A percentile compares a stretch with the other conserved stretches of the same genome.
Evolutionary conservation across 2,888 invertebrate species (phyloP).

Genomic region (Macrophya alboannulata): DNA sequence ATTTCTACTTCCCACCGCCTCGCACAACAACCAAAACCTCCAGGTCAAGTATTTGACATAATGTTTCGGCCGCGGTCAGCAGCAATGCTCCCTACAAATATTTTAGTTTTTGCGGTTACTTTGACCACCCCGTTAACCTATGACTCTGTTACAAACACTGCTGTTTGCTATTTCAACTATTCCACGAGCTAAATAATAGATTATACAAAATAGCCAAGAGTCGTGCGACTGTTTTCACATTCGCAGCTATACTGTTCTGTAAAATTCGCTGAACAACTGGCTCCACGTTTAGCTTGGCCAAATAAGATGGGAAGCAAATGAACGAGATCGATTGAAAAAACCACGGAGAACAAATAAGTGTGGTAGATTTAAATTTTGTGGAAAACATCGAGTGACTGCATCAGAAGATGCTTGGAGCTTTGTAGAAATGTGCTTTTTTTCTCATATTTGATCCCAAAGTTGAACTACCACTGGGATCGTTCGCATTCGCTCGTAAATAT

Average conservation of each 20-base stretch:
- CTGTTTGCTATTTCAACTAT: conserved; percentile 44
- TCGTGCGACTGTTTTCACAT: not conserved
- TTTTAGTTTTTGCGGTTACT: conserved; percentile 74
- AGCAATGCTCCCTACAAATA: conserved; percentile 72
- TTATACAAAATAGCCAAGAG: not conserved
- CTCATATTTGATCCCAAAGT: conserved; percentile 4
- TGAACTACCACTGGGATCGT: not conserved
- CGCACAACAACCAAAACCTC: not conserved
- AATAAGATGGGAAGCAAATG: not conserved
- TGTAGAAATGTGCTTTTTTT: conserved; percentile 62
- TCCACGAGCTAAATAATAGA: conserved; percentile 32
- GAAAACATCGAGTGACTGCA: conserved; percentile 23
- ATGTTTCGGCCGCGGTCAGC: conserved; percentile 55
- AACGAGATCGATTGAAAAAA: not conserved
- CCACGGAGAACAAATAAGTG: not conserved
- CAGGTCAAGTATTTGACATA: conserved; percentile 48
- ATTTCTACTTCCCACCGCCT: conserved; percentile 28
- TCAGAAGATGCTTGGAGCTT: conserved; percentile 28
- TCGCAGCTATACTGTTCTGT: not conserved
- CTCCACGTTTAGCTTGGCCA: not conserved
- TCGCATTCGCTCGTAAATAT: conserved; percentile 1
- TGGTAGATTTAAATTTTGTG: not conserved
- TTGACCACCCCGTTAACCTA: conserved; percentile 66
- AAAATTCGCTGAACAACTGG: not conserved
- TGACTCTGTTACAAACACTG: not conserved